Conservation (phyloP, 1,140 invertebrate species). For the Tetramorium alpestre region DNA sequence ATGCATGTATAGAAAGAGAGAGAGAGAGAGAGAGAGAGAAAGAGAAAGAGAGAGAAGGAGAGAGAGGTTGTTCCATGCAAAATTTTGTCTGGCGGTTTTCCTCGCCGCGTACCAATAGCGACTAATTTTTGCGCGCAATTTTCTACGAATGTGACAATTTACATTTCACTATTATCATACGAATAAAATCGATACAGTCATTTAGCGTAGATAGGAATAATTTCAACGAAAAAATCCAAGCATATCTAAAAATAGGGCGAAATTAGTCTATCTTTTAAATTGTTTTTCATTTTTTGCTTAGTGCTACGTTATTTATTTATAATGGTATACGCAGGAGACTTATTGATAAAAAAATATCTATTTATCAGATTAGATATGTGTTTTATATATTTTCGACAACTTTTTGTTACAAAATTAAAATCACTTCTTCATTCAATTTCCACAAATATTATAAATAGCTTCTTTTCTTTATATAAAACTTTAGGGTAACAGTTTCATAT, state of each 20-base stretch:
- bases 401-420: neutral
- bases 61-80: too few species aligned
- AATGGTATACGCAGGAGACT: too few species aligned
- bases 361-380: neutral
- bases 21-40: neutral
- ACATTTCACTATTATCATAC: neutral
- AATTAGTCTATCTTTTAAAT: neutral
- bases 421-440: neutral
- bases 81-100: slow-evolving; percentile 37
- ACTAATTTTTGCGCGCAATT: slow-evolving; percentile 26
- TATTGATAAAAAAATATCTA: neutral
- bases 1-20: neutral
- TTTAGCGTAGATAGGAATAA: neutral
- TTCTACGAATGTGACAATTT: neutral
- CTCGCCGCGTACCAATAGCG: neutral
- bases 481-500: neutral
- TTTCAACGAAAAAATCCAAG: neutral
- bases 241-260: neutral
- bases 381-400: neutral
- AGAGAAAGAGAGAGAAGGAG: neutral
- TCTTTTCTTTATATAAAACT: neutral
- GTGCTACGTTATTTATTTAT: neutral
- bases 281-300: neutral
- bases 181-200: slow-evolving; percentile 12
- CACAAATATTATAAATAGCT: neutral